These are phyloP conservation scores for Panurus biarmicus DNA, from an alignment of 2,113 vertebrate species.

Conservation along the genomic window DNA sequence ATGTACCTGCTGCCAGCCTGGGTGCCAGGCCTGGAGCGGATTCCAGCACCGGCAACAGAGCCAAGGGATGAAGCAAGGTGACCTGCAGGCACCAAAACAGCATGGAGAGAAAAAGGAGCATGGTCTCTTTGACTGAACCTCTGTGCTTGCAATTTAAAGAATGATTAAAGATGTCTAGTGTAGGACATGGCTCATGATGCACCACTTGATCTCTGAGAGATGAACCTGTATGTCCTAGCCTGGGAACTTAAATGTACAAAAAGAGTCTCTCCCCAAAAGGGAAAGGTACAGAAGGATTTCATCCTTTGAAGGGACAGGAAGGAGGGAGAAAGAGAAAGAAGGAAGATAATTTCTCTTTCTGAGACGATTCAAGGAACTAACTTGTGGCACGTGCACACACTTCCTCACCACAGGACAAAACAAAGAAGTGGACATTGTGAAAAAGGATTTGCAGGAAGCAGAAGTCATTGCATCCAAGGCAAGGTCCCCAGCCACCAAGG, in stretches of 20 bases:
- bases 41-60: not conserved
- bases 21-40: not conserved
- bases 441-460: not conserved
- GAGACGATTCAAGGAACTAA: not conserved
- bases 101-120: not conserved
- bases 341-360: not conserved
- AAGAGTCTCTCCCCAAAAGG: not conserved
- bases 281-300: not conserved
- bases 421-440: not conserved
- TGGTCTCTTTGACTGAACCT: too few relatives aligned
- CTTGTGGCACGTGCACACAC: not conserved
- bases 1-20: not conserved
- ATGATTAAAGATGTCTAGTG: not conserved
- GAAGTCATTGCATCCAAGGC: not conserved
- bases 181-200: fast-evolving
- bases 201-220: fast-evolving
- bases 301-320: not conserved
- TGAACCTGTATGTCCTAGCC: not conserved
- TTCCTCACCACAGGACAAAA: not conserved
- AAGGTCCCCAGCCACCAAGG: not conserved
- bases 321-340: not conserved
- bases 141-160: not conserved
- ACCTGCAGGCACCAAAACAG: not conserved
- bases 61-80: not conserved
- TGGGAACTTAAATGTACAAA: not conserved